Evolutionary conservation across 2,113 vertebrate genomes (phyloP).

Genomic region (Petrocephalus zakoni): DNA sequence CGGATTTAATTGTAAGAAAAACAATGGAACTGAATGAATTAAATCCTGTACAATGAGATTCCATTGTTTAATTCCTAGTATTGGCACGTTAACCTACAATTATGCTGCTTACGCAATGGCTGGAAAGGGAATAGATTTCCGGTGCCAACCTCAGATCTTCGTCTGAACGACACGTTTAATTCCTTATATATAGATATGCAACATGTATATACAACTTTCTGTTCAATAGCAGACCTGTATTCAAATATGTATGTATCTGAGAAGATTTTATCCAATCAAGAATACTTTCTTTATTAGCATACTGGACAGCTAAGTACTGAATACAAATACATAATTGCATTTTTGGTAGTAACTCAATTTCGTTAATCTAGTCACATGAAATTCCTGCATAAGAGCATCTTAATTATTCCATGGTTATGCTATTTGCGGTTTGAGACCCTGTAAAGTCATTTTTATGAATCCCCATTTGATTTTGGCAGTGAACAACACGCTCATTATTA

Average conservation of each 20-base stretch:
- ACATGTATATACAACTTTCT: not conserved
- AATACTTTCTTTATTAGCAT: not conserved
- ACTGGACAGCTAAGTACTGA: not conserved
- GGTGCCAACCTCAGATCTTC: not conserved
- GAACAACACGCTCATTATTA: constrained; percentile 17
- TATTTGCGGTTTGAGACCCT: not conserved
- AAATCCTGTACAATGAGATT: not conserved
- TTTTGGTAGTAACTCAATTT: not conserved
- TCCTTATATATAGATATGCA: not conserved
- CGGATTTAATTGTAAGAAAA: not conserved
- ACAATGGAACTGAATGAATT: not conserved
- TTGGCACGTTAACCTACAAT: not conserved
- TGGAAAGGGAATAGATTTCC: not conserved
- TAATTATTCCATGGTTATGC: not conserved
- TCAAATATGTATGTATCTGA: not conserved
- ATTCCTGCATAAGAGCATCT: not conserved
- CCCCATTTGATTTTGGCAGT: constrained; percentile 1
- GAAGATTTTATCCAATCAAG: not conserved
- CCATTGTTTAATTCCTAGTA: not conserved
- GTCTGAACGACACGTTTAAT: not conserved
- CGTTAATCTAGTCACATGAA: not conserved
- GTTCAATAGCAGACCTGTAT: not conserved
- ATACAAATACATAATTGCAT: not conserved
- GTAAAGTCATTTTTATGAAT: not conserved
- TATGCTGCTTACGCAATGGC: not conserved